Conservation (phyloP, 2,113 vertebrate genomes). For the Tachysurus vachellii region DNA sequence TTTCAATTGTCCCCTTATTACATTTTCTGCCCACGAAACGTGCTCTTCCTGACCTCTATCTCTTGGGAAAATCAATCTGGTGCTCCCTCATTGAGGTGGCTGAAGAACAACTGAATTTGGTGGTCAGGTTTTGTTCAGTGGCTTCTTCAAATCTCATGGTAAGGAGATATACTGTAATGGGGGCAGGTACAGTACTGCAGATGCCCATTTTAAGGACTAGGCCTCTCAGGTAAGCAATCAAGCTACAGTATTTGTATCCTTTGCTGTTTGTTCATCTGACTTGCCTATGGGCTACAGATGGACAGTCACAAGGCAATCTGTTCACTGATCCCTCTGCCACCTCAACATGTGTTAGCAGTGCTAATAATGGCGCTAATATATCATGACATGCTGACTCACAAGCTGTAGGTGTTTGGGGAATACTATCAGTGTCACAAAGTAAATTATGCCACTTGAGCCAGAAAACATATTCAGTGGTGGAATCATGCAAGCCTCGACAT, state of each 20-base stretch:
- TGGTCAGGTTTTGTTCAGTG: conserved; percentile 42
- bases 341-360: neutral
- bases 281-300: neutral
- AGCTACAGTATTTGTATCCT: neutral
- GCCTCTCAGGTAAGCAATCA: neutral
- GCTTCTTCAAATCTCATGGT: conserved; percentile 28
- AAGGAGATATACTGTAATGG: neutral
- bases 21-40: neutral
- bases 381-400: neutral
- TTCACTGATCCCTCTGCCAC: conserved; percentile 2
- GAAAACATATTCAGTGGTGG: neutral
- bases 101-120: conserved; percentile 56
- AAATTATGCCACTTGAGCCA: neutral
- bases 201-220: neutral
- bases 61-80: conserved; percentile 50
- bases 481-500: neutral
- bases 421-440: neutral
- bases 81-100: conserved; percentile 48
- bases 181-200: neutral
- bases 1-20: conserved; percentile 15
- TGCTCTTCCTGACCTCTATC: conserved; percentile 51
- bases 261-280: neutral
- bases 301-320: conserved; percentile 11
- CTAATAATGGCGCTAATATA: conserved; percentile 22
- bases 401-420: neutral